Evolutionary conservation across 2,888 invertebrate genomes (phyloP).

Genomic region (Ichneumoninae sp.): DNA sequence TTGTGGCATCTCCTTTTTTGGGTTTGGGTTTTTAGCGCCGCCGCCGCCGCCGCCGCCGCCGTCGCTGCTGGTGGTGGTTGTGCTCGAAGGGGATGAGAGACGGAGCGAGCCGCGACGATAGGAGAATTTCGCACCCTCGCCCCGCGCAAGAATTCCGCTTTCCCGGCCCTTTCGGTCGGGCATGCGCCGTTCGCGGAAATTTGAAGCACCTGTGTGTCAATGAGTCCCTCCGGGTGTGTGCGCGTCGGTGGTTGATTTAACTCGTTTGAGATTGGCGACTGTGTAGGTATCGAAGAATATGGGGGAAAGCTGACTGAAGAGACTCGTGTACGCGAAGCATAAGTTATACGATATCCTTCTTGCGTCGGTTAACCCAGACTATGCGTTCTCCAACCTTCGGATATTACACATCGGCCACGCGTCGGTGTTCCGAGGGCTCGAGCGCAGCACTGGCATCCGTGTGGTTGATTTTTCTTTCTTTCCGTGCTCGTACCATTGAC

Average conservation of each 20-base stretch:
- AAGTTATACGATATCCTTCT: slow-evolving; percentile 1
- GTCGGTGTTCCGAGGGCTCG: background rate
- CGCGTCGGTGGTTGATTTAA: background rate
- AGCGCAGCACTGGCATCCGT: background rate
- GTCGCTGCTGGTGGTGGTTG: slow-evolving; percentile 17
- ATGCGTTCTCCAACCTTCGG: background rate
- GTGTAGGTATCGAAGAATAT: background rate
- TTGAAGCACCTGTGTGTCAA: background rate
- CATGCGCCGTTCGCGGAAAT: slow-evolving; percentile 48
- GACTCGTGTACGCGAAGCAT: background rate
- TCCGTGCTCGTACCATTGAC: background rate
- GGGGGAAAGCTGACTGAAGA: background rate
- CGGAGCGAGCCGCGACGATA: background rate
- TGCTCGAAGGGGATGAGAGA: slow-evolving; percentile 12
- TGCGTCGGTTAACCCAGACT: background rate
- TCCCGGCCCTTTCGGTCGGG: slow-evolving; percentile 47
- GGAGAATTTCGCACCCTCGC: slow-evolving; percentile 6
- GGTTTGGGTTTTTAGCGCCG: too few species aligned
- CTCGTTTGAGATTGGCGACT: background rate
- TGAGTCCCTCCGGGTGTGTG: background rate
- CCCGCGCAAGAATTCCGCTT: slow-evolving; percentile 3
- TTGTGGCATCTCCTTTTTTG: too few species aligned
- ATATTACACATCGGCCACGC: background rate
- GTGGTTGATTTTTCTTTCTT: background rate
- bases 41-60: slow-evolving; percentile 14